Percentiles rank a stretch among this genome's conserved stretches.
phyloP scores from a whole-genome alignment of 2,797 vertebrate species.

The Smutsia gigantea region DNA sequence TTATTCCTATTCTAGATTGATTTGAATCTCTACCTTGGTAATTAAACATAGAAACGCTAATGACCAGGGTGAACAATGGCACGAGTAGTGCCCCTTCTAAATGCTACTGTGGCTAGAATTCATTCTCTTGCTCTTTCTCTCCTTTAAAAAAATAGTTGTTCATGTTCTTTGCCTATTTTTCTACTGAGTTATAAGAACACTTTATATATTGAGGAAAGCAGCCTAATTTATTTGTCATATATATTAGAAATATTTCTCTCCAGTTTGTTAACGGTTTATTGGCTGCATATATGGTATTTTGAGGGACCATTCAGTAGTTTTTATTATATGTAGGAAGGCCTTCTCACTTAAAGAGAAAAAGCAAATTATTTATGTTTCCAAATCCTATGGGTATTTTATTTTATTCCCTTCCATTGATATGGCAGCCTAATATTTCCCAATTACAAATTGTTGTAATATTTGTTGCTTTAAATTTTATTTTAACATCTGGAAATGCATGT shows the following conservation, averaged over 20 bases:
- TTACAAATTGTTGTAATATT: conserved; percentile 28
- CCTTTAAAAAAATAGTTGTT: background rate
- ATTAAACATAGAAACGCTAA: background rate
- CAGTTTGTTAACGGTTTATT: background rate
- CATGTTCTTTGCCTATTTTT: background rate
- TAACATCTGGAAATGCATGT: background rate
- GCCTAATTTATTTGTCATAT: background rate
- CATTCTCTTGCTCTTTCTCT: background rate
- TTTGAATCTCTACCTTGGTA: conserved; percentile 24
- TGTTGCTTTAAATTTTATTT: conserved; percentile 34
- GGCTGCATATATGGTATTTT: background rate
- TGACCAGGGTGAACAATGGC: background rate
- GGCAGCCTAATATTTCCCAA: background rate
- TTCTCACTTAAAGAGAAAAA: conserved; percentile 8
- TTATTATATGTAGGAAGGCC: conserved; percentile 44
- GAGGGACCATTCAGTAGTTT: background rate
- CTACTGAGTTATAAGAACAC: background rate
- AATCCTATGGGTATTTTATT: background rate
- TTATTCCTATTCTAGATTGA: background rate
- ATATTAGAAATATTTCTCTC: background rate
- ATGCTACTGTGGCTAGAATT: background rate
- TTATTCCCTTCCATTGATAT: background rate
- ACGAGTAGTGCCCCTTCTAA: background rate
- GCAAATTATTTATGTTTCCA: background rate
- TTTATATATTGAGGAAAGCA: background rate